These are phyloP conservation scores for Aphaenogaster ashmeadi DNA, from an alignment of 1,140 invertebrate species.

Conservation along the genomic window DNA sequence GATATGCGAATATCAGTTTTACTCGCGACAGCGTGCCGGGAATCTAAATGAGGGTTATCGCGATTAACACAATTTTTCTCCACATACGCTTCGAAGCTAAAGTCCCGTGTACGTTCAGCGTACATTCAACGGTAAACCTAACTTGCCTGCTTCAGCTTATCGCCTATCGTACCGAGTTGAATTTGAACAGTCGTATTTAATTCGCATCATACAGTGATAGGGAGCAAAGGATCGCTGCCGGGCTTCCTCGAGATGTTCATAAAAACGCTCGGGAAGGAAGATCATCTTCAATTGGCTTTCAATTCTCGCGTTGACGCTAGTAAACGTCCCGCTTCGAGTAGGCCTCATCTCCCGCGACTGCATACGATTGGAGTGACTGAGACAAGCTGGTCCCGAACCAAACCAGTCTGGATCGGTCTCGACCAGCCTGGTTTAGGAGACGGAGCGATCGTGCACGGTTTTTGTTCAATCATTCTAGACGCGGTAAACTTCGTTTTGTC, in stretches of 20 bases:
- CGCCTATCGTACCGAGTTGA: background rate
- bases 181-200: background rate
- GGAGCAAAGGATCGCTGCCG: slow-evolving; percentile 55
- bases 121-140: background rate
- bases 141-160: background rate
- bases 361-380: background rate
- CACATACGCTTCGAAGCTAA: slow-evolving; percentile 4
- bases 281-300: slow-evolving; percentile 32
- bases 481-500: slow-evolving; percentile 21
- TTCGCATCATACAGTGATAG: background rate
- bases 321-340: slow-evolving; percentile 6
- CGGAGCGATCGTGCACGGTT: slow-evolving; percentile 9
- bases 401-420: slow-evolving; percentile 7
- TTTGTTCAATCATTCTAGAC: slow-evolving; percentile 25
- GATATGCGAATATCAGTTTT: slow-evolving; percentile 5
- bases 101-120: background rate
- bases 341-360: slow-evolving; percentile 25
- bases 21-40: background rate
- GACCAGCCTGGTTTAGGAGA: slow-evolving; percentile 28
- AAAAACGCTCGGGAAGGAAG: slow-evolving; percentile 42
- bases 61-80: slow-evolving; percentile 1
- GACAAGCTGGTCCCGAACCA: slow-evolving; percentile 4
- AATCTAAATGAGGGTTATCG: slow-evolving; percentile 20
- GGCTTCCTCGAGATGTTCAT: slow-evolving; percentile 39
- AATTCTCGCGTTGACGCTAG: slow-evolving; percentile 43